A percentile compares a stretch with the other conserved stretches of the same genome.
Conservation (phyloP, 2,797 vertebrate genomes). For the Chaetophractus vellerosus region DNA sequence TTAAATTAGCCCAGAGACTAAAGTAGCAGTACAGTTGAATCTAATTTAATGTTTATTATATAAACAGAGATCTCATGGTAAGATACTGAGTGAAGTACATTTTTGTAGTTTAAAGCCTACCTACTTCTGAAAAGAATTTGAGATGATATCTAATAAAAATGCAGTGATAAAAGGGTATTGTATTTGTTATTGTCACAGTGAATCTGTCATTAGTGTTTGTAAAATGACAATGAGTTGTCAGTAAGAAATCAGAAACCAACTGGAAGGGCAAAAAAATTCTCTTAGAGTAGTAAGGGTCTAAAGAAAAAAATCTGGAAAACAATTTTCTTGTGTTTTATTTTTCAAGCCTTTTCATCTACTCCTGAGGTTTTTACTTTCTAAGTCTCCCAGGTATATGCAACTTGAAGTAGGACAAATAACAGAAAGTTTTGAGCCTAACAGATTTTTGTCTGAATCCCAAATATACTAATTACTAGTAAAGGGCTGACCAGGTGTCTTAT, state of each 20-base stretch:
- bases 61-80: not conserved
- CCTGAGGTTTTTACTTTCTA: not conserved
- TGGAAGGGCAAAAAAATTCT: not conserved
- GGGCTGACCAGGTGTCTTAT: constrained; percentile 44
- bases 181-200: not conserved
- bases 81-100: not conserved
- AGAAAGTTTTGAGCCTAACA: not conserved
- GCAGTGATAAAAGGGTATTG: not conserved
- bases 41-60: not conserved
- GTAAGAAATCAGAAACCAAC: constrained; percentile 23
- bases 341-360: not conserved
- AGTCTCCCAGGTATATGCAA: not conserved
- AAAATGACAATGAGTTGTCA: constrained; percentile 51
- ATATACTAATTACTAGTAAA: constrained; percentile 1
- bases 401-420: not conserved
- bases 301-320: not conserved
- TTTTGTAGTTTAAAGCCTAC: not conserved
- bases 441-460: constrained; percentile 60
- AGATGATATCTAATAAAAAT: constrained; percentile 28
- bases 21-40: not conserved
- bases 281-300: not conserved
- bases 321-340: not conserved
- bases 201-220: not conserved
- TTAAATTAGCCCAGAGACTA: not conserved
- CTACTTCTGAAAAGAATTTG: not conserved